Percentiles rank a stretch among this genome's conserved stretches.
phyloP scores from a whole-genome alignment of 2,797 vertebrate genomes.

The Parauchenoglanis punctatus region DNA sequence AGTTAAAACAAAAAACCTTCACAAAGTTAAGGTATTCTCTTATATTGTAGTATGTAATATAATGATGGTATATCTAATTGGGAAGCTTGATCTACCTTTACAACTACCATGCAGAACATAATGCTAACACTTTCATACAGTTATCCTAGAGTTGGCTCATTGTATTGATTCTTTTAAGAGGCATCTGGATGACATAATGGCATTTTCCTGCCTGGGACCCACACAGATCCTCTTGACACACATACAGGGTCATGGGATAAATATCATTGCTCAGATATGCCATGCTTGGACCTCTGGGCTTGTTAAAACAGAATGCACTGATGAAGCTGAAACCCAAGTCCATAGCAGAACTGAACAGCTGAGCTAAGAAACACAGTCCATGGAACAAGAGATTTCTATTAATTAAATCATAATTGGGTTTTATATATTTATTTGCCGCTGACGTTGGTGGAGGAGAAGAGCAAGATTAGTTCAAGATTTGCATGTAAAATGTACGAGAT shows the following conservation, averaged over 20 bases:
- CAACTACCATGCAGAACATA: neutral
- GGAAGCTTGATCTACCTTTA: neutral
- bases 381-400: slow-evolving; percentile 79
- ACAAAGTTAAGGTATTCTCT: neutral
- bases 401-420: slow-evolving; percentile 86
- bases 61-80: neutral
- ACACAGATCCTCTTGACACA: slow-evolving; percentile 1
- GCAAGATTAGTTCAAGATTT: slow-evolving; percentile 82
- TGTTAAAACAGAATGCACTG: slow-evolving; percentile 71
- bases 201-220: slow-evolving; percentile 13
- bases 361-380: slow-evolving; percentile 76
- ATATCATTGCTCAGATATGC: slow-evolving; percentile 61
- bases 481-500: slow-evolving; percentile 82
- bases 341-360: slow-evolving; percentile 46
- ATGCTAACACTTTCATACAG: neutral
- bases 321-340: slow-evolving; percentile 64
- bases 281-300: slow-evolving; percentile 65
- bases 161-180: neutral
- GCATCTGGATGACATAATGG: neutral
- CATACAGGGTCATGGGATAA: slow-evolving; percentile 33
- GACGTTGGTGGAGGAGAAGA: slow-evolving; percentile 73
- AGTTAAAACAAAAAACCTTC: neutral
- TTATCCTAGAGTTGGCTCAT: neutral
- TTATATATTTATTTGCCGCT: slow-evolving; percentile 84
- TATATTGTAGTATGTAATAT: neutral